phyloP scores from a whole-genome alignment of 1,140 invertebrate genomes.

The Sitobion miscanthi region DNA sequence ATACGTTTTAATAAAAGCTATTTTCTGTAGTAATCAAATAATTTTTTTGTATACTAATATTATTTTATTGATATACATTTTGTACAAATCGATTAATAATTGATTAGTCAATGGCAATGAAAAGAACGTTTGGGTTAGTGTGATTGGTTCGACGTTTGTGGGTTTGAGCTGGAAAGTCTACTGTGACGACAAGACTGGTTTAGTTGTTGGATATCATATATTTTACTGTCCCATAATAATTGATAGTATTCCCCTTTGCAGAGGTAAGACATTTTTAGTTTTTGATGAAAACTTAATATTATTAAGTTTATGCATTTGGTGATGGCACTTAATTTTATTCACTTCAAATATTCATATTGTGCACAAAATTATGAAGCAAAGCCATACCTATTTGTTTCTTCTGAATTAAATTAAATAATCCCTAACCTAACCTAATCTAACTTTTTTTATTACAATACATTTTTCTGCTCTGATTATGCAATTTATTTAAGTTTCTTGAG shows the following conservation, averaged over 20 bases:
- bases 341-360: background rate
- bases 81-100: background rate
- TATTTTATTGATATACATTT: background rate
- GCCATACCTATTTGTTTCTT: background rate
- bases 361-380: background rate
- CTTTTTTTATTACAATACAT: no score
- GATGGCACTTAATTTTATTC: background rate
- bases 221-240: background rate
- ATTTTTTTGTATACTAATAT: background rate
- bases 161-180: background rate
- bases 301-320: background rate
- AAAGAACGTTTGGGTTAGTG: background rate
- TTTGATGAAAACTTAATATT: background rate
- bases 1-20: background rate
- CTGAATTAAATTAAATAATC: background rate
- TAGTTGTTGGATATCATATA: background rate
- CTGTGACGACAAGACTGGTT: background rate
- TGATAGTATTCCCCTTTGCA: background rate
- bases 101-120: background rate
- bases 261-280: background rate
- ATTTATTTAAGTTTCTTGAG: no score
- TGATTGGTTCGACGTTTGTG: background rate
- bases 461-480: background rate
- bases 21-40: background rate
- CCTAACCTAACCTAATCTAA: background rate